Conservation (phyloP, 2,797 vertebrate genomes). For the Antennarius maculatus region DNA sequence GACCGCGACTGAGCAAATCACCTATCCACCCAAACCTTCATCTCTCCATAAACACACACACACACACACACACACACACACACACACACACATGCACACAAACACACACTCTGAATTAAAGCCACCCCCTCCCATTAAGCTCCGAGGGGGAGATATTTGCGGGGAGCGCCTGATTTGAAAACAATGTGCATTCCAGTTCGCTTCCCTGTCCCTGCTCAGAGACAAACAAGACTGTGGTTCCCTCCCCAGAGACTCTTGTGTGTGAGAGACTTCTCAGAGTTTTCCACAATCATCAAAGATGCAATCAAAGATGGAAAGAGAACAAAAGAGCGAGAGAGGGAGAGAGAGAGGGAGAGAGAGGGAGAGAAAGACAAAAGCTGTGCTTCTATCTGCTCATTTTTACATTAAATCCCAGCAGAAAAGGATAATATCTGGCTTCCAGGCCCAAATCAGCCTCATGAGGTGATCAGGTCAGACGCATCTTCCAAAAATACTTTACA, state of each 20-base stretch:
- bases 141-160: conserved; percentile 66
- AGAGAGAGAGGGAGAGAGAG: conserved; percentile 13
- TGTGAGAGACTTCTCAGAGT: conserved; percentile 21
- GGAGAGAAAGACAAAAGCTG: conserved; percentile 7
- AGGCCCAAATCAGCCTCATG: neutral
- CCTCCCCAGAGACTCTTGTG: conserved; percentile 41
- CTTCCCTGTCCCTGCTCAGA: conserved; percentile 35
- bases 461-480: conserved; percentile 14
- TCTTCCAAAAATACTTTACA: neutral
- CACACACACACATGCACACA: conserved; percentile 18
- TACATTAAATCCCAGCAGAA: neutral
- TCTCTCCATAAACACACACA: conserved; percentile 16
- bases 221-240: conserved; percentile 69
- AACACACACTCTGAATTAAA: conserved; percentile 25
- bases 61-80: conserved; percentile 15
- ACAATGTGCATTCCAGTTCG: conserved; percentile 69
- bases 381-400: neutral
- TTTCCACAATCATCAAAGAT: conserved; percentile 60
- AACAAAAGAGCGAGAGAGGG: conserved; percentile 6
- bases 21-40: neutral
- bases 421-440: neutral
- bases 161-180: conserved; percentile 66
- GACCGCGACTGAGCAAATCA: conserved; percentile 37
- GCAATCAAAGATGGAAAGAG: conserved; percentile 45
- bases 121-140: conserved; percentile 34